Percentiles rank a stretch among this genome's conserved stretches.
Evolutionary conservation across 64 coral and sea anemone genomes (phyloP).

Genomic region (Catalaphyllia jardinei): DNA sequence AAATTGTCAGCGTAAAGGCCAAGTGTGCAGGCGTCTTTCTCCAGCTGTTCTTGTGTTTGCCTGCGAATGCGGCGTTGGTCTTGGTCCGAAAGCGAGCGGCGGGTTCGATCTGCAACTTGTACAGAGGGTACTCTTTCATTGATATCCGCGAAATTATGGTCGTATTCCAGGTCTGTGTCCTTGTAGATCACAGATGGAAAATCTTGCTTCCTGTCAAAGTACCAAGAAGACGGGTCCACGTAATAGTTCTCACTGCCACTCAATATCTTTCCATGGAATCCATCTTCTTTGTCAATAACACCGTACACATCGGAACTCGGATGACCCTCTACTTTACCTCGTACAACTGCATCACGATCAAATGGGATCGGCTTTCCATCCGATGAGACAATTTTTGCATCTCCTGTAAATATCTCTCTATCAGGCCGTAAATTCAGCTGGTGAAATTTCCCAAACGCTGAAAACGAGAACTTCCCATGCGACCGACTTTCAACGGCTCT

Average conservation of each 20-base stretch:
- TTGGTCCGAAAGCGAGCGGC: constrained; percentile 17
- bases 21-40: constrained; percentile 58
- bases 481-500: constrained; percentile 52
- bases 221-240: constrained; percentile 77
- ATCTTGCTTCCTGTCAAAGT: constrained; percentile 61
- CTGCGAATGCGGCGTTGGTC: constrained; percentile 28
- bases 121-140: constrained; percentile 33
- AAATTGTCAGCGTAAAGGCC: constrained; percentile 73
- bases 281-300: constrained; percentile 71
- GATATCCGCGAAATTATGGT: constrained; percentile 67
- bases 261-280: constrained; percentile 91
- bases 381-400: constrained; percentile 79
- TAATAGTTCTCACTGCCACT: constrained; percentile 72
- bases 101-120: constrained; percentile 15
- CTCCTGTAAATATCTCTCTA: constrained; percentile 67
- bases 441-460: constrained; percentile 65
- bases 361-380: constrained; percentile 75
- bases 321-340: constrained; percentile 77
- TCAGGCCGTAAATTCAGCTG: constrained; percentile 69
- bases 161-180: constrained; percentile 72
- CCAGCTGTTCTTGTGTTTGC: constrained; percentile 33
- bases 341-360: constrained; percentile 70
- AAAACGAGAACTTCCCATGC: constrained; percentile 77
- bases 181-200: constrained; percentile 98
- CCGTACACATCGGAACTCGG: constrained; percentile 82